Percentiles rank a stretch among this genome's conserved stretches.
Evolutionary conservation across 1,140 invertebrate genomes (phyloP).

Genomic region (Condylostylus longicornis): DNA sequence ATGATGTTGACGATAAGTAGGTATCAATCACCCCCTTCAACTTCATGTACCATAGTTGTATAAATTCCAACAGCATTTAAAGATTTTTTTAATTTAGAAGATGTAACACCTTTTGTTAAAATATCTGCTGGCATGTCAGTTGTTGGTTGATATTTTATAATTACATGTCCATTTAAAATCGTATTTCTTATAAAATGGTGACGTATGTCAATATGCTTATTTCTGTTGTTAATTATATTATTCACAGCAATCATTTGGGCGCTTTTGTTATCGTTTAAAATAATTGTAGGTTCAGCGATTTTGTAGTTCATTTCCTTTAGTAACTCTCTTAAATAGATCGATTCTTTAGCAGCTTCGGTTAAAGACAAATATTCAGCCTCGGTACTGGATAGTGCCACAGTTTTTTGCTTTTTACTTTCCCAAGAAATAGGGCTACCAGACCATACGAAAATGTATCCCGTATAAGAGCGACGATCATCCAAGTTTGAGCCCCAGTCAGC

Average conservation of each 20-base stretch:
- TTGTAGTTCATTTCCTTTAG: background rate
- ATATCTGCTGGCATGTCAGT: conserved; percentile 20
- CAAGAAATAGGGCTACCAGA: conserved; percentile 22
- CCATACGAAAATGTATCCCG: conserved; percentile 23
- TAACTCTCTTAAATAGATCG: conserved; percentile 21
- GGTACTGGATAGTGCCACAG: conserved; percentile 24
- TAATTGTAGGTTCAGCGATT: conserved; percentile 24
- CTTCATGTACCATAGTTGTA: too few relatives aligned
- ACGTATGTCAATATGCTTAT: conserved; percentile 25
- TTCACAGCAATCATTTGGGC: conserved; percentile 17
- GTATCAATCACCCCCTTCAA: too few relatives aligned
- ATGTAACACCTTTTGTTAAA: conserved; percentile 14
- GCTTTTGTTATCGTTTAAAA: conserved; percentile 18
- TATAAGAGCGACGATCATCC: conserved; percentile 21
- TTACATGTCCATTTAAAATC: conserved; percentile 9
- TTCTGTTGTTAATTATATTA: conserved; percentile 15
- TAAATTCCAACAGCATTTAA: too few relatives aligned
- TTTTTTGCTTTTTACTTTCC: conserved; percentile 21
- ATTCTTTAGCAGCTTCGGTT: conserved; percentile 26
- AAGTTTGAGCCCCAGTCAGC: conserved; percentile 6
- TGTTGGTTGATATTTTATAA: conserved; percentile 10
- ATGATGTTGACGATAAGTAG: too few relatives aligned
- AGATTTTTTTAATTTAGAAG: too few relatives aligned
- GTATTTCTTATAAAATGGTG: conserved; percentile 20
- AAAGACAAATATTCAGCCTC: conserved; percentile 33